Percentiles rank a stretch among this genome's conserved stretches.
Evolutionary conservation across 2,113 vertebrate species (phyloP).

Genomic region (Heptranchias perlo): DNA sequence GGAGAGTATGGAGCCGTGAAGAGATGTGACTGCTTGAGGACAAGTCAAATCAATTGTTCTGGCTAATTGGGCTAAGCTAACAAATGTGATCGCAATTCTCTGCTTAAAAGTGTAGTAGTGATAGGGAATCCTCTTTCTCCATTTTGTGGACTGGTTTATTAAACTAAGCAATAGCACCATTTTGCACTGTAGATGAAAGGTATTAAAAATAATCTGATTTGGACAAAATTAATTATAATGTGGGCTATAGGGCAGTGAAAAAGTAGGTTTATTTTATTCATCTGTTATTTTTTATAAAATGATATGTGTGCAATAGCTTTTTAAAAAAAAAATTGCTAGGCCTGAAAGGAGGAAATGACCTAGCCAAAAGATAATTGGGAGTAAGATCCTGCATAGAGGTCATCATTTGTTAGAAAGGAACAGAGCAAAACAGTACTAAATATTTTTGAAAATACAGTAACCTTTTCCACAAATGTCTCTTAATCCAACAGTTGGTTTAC

Average conservation of each 20-base stretch:
- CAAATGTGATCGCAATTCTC: neutral
- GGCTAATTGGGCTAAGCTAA: neutral
- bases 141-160: neutral
- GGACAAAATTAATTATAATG: neutral
- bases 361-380: neutral
- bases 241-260: neutral
- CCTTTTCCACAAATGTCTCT: neutral
- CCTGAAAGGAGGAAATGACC: neutral
- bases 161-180: neutral
- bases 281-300: neutral
- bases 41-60: neutral
- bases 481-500: neutral
- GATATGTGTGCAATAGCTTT: neutral
- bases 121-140: neutral
- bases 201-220: neutral
- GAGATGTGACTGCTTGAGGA: neutral
- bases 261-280: neutral
- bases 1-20: neutral
- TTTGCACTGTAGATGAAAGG: neutral
- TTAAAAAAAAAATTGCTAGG: neutral
- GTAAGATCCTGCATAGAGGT: neutral
- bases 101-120: neutral
- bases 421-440: neutral
- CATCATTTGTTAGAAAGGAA: neutral
- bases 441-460: neutral